Conservation (phyloP, 2,888 invertebrate species). For the Xestia xanthographa region DNA sequence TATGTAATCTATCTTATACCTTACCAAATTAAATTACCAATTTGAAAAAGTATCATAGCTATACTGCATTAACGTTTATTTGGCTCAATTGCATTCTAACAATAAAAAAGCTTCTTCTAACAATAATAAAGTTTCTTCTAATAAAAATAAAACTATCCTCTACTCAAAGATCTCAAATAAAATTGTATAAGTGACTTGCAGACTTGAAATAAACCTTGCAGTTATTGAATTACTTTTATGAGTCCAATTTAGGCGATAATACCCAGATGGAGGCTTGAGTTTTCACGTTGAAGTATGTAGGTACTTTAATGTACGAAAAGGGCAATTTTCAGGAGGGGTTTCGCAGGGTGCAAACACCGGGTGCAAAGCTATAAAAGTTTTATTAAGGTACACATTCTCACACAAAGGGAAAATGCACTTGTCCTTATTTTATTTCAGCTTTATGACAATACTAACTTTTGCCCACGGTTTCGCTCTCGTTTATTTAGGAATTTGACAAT, state of each 20-base stretch:
- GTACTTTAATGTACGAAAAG: conserved; percentile 18
- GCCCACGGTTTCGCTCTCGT: too few species aligned
- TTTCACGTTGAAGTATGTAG: conserved; percentile 6
- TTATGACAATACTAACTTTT: not conserved
- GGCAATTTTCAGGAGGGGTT: conserved; percentile 12
- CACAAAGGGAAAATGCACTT: not conserved
- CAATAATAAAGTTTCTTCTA: conserved; percentile 4
- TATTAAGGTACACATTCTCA: not conserved
- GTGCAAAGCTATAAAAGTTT: conserved; percentile 20
- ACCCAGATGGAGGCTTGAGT: conserved; percentile 17
- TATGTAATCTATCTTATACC: not conserved
- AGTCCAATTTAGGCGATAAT: conserved; percentile 11
- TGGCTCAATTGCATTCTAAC: not conserved
- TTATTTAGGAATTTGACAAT: too few species aligned
- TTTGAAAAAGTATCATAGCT: not conserved
- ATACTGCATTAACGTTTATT: not conserved
- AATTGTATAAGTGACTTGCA: not conserved
- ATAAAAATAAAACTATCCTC: not conserved
- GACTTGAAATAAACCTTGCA: conserved; percentile 20
- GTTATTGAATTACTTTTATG: conserved; percentile 36
- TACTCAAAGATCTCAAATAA: conserved; percentile 13
- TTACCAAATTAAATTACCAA: not conserved
- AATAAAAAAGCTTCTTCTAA: not conserved
- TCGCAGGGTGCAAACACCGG: not conserved
- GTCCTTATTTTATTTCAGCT: not conserved